phyloP scores from a whole-genome alignment of 2,797 vertebrate species.

The Cetoscarus ocellatus region DNA sequence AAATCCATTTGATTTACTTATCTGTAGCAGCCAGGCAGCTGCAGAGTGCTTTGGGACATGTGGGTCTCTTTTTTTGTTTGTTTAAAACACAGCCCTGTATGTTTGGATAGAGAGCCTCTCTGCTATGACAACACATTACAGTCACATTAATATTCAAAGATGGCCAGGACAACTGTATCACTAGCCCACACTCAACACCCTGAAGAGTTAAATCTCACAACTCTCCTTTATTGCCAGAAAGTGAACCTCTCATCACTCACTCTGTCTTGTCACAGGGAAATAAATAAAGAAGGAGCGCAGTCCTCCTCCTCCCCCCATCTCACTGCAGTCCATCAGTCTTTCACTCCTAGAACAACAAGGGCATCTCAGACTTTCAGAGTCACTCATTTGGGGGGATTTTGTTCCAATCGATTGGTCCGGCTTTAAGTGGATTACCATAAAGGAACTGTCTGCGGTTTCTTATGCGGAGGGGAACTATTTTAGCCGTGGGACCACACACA shows the following conservation, averaged over 20 bases:
- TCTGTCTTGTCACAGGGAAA: slow-evolving; percentile 43
- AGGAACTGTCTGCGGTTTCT: slow-evolving; percentile 57
- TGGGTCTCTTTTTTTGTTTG: slow-evolving; percentile 45
- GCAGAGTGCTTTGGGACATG: slow-evolving; percentile 64
- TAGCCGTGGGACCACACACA: slow-evolving; percentile 49
- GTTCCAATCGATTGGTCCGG: slow-evolving; percentile 61
- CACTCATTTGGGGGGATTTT: slow-evolving; percentile 55
- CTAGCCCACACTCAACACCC: slow-evolving; percentile 60
- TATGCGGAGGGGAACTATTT: slow-evolving; percentile 50
- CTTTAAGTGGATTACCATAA: slow-evolving; percentile 69
- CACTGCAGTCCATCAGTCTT: slow-evolving; percentile 51
- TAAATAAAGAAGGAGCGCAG: slow-evolving; percentile 32
- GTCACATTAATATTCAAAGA: slow-evolving; percentile 71
- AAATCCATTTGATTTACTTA: slow-evolving; percentile 77
- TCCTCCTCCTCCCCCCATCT: slow-evolving; percentile 31
- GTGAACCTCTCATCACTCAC: slow-evolving; percentile 57
- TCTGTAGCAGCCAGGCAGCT: slow-evolving; percentile 69
- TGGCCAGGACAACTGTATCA: slow-evolving; percentile 70
- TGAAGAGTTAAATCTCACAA: slow-evolving; percentile 60
- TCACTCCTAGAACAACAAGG: slow-evolving; percentile 65
- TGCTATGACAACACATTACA: slow-evolving; percentile 59
- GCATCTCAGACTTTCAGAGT: slow-evolving; percentile 55
- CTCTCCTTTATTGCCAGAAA: slow-evolving; percentile 60
- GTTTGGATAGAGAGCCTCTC: slow-evolving; percentile 51
- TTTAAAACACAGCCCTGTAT: slow-evolving; percentile 39